Percentiles rank a stretch among this genome's conserved stretches.
Evolutionary conservation across 37 sponge, comb jelly and placozoan genomes (phyloP).

Genomic region (Axinella damicornis): DNA sequence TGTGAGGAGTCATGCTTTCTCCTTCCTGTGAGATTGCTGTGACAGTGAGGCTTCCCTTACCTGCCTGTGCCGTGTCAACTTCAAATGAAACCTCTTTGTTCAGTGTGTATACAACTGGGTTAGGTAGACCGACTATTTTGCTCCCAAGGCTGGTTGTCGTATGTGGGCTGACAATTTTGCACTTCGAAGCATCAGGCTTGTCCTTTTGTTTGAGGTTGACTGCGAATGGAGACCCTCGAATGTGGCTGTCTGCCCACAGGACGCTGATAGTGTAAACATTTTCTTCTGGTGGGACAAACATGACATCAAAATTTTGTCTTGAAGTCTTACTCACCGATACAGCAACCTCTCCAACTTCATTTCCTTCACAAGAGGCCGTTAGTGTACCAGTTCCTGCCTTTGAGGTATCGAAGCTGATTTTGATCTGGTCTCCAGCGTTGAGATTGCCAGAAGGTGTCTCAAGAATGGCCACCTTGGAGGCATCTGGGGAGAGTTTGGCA

Average conservation of each 20-base stretch:
- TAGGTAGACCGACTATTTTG: background rate
- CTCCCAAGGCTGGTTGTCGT: background rate
- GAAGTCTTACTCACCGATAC: conserved; percentile 16
- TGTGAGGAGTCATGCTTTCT: background rate
- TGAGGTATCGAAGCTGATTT: conserved; percentile 32
- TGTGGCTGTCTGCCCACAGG: conserved; percentile 31
- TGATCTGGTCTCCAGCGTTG: conserved; percentile 16
- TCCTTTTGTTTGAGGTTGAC: conserved; percentile 48
- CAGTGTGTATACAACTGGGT: background rate
- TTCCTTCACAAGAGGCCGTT: conserved; percentile 54
- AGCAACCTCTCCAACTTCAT: conserved; percentile 38
- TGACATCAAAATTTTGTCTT: conserved; percentile 1
- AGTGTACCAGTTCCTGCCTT: conserved; percentile 58
- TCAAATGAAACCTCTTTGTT: conserved; percentile 32
- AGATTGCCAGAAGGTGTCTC: conserved; percentile 6
- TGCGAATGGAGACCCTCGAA: conserved; percentile 76
- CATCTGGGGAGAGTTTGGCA: conserved; percentile 21
- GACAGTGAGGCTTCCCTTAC: conserved; percentile 65
- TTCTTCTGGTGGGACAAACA: conserved; percentile 42
- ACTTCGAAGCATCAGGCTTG: conserved; percentile 17
- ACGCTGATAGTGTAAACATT: conserved; percentile 61
- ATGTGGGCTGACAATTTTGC: background rate
- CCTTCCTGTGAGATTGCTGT: conserved; percentile 21
- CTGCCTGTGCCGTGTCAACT: conserved; percentile 72
- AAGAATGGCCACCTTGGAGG: conserved; percentile 4